Percentiles rank a stretch among this genome's conserved stretches.
Conservation (phyloP, 2,888 invertebrate species). For the Drosophila neoperkinsi region DNA sequence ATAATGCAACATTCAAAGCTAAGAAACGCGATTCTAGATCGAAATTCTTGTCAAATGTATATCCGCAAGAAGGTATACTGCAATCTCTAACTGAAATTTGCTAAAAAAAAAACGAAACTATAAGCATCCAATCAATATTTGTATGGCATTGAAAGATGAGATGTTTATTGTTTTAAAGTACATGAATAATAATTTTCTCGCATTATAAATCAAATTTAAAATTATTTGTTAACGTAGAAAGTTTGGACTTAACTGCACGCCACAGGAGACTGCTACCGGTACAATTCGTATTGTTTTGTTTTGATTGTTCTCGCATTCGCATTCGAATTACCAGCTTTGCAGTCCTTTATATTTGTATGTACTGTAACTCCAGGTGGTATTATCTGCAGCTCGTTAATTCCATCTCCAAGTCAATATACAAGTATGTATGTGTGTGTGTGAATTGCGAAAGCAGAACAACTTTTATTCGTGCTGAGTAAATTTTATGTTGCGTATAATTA, state of each 20-base stretch:
- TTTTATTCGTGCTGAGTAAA: constrained; percentile 65
- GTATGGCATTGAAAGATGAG: not conserved
- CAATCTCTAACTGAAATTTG: not conserved
- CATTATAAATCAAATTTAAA: constrained; percentile 8
- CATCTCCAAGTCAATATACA: constrained; percentile 59
- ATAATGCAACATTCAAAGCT: not conserved
- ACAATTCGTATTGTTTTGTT: constrained; percentile 40
- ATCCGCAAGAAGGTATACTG: not conserved
- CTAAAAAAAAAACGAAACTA: no score
- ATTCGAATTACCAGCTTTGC: not conserved
- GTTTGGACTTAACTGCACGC: constrained; percentile 17
- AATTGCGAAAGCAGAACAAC: constrained; percentile 19
- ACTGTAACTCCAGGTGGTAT: constrained; percentile 45
- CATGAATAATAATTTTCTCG: not conserved
- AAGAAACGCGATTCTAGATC: not conserved
- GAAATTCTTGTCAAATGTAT: not conserved
- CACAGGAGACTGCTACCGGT: constrained; percentile 22
- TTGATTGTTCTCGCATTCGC: constrained; percentile 4
- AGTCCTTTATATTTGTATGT: constrained; percentile 3
- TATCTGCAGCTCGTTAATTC: constrained; percentile 55
- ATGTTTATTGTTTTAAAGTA: not conserved
- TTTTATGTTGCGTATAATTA: constrained; percentile 82
- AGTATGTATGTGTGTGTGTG: constrained; percentile 30
- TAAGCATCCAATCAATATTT: not conserved
- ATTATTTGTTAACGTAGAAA: constrained; percentile 2